Conservation (phyloP, 2,797 vertebrate genomes). For the Kryptolebias ocellatus region DNA sequence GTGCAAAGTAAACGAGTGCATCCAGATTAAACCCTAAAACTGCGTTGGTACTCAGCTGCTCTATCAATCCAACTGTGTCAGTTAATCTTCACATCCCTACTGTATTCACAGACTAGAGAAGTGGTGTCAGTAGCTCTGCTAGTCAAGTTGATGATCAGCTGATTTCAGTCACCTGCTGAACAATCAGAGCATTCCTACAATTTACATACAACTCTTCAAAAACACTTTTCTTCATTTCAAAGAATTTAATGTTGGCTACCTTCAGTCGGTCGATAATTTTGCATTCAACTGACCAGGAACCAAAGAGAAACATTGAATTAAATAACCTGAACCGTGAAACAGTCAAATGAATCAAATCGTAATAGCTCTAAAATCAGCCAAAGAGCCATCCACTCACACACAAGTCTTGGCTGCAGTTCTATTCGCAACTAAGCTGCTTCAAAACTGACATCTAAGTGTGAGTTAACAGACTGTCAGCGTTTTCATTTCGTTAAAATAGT, state of each 20-base stretch:
- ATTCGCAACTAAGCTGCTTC: constrained; percentile 6
- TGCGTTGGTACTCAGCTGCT: too few relatives aligned
- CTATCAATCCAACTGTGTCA: too few relatives aligned
- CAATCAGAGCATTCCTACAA: too few relatives aligned
- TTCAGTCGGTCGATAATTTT: constrained; percentile 36
- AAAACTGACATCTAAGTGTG: constrained; percentile 23
- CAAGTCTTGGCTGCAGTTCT: constrained; percentile 16
- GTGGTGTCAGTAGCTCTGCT: too few relatives aligned
- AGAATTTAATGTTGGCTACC: constrained; percentile 24
- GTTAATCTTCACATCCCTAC: too few relatives aligned
- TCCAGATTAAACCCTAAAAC: too few relatives aligned
- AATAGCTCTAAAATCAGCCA: constrained; percentile 38
- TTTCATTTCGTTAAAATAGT: constrained; percentile 16
- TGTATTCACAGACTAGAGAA: too few relatives aligned
- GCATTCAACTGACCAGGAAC: constrained; percentile 36
- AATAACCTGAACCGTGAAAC: constrained; percentile 47
- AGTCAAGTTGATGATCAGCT: too few relatives aligned
- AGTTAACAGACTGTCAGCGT: constrained; percentile 13
- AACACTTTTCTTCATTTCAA: constrained; percentile 28
- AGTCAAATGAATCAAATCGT: constrained; percentile 36
- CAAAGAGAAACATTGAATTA: constrained; percentile 20
- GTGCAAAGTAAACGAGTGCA: too few relatives aligned
- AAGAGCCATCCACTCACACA: constrained; percentile 30
- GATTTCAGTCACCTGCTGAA: too few relatives aligned
- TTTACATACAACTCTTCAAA: constrained; percentile 7